Conservation (phyloP, 2,888 invertebrate genomes). For the Liodrosophila aerea region DNA sequence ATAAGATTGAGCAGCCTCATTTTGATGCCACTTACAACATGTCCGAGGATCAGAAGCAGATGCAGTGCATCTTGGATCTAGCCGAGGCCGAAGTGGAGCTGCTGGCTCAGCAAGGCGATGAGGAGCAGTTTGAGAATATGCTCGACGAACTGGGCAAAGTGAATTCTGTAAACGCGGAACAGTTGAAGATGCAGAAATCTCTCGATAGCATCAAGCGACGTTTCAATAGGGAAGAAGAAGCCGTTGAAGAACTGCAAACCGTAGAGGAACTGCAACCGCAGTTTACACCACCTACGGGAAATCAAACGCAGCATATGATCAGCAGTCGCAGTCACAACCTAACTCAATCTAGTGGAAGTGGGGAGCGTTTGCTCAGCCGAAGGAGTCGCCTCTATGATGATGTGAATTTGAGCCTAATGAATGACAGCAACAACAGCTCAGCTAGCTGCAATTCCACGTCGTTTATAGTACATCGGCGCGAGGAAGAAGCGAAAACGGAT, state of each 20-base stretch:
- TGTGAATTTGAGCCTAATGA: conserved; percentile 73
- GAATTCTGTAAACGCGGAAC: conserved; percentile 74
- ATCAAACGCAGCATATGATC: conserved; percentile 14
- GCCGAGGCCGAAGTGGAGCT: conserved; percentile 78
- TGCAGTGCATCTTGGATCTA: conserved; percentile 74
- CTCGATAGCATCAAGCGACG: conserved; percentile 81
- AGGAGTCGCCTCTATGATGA: conserved; percentile 82
- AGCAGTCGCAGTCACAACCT: conserved; percentile 40
- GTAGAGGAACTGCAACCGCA: conserved; percentile 10
- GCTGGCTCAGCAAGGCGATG: conserved; percentile 76
- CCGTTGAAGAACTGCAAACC: conserved; percentile 4
- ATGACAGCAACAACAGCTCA: conserved; percentile 46
- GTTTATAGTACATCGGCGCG: conserved; percentile 63
- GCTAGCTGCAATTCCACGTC: conserved; percentile 66
- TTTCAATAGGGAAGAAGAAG: conserved; percentile 67
- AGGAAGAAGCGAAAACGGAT: conserved; percentile 36
- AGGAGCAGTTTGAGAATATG: conserved; percentile 81
- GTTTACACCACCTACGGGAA: conserved; percentile 19
- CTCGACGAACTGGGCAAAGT: conserved; percentile 78
- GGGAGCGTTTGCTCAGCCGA: conserved; percentile 80
- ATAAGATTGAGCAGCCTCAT: conserved; percentile 72
- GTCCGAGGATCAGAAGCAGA: conserved; percentile 64
- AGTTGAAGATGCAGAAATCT: conserved; percentile 81
- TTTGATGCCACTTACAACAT: conserved; percentile 73
- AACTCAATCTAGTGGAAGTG: conserved; percentile 37